Evolutionary conservation across 2,113 vertebrate genomes (phyloP).

Genomic region (Cyprinodon tularosa): DNA sequence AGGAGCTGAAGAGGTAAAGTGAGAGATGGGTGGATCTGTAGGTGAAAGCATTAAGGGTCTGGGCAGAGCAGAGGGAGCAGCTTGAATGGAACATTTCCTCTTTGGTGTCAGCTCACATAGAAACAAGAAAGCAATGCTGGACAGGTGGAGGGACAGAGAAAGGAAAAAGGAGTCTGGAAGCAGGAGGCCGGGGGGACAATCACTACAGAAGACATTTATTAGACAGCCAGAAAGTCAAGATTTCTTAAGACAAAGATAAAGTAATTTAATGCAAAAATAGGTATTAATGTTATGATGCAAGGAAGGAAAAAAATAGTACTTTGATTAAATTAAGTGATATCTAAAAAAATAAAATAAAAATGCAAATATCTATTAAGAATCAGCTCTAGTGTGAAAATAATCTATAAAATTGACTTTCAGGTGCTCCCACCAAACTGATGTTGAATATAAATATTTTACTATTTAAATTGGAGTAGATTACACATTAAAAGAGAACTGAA

Average conservation of each 20-base stretch:
- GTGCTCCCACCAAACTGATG: too few species aligned
- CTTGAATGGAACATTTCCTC: slow-evolving; percentile 14
- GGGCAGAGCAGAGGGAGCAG: slow-evolving; percentile 13
- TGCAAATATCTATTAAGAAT: too few species aligned
- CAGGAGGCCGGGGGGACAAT: slow-evolving; percentile 37
- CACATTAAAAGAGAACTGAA: too few species aligned
- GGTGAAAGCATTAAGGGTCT: slow-evolving; percentile 18
- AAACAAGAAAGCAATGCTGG: slow-evolving; percentile 21
- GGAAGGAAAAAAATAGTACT: too few species aligned
- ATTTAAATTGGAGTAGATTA: too few species aligned
- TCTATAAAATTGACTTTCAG: too few species aligned
- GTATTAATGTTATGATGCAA: background rate
- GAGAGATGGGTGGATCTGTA: slow-evolving; percentile 19
- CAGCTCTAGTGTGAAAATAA: too few species aligned
- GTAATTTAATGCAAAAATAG: background rate
- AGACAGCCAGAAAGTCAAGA: slow-evolving; percentile 41
- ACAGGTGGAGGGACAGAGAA: slow-evolving; percentile 12
- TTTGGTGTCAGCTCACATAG: slow-evolving; percentile 36
- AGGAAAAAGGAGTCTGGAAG: background rate
- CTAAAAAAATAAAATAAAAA: too few species aligned
- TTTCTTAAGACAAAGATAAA: slow-evolving; percentile 8
- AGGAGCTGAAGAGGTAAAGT: slow-evolving; percentile 11
- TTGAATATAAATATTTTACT: too few species aligned
- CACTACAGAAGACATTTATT: slow-evolving; percentile 52
- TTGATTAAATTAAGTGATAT: too few species aligned